A percentile compares a stretch with the other conserved stretches of the same genome.
Evolutionary conservation across 2,797 vertebrate genomes (phyloP).

Genomic region (Spatula clypeata): DNA sequence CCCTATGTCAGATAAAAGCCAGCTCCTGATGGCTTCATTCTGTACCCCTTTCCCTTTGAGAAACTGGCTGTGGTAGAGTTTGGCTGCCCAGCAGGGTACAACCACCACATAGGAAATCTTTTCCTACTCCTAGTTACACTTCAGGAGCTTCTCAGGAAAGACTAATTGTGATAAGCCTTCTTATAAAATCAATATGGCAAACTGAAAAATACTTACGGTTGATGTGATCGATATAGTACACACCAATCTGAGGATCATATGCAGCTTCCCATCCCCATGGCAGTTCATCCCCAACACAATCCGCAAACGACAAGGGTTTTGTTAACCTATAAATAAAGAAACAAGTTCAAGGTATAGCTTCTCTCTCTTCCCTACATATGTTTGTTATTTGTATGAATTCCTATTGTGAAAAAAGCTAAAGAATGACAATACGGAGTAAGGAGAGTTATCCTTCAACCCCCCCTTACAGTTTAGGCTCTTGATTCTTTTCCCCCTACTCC

Average conservation of each 20-base stretch:
- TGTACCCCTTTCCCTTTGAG: no score
- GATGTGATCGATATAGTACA: slow-evolving; percentile 89
- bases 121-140: neutral
- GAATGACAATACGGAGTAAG: neutral
- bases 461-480: neutral
- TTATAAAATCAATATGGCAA: neutral
- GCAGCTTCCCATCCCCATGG: slow-evolving; percentile 89
- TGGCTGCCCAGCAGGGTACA: no score
- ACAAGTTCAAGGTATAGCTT: neutral
- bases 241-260: slow-evolving; percentile 88
- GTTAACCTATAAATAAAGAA: slow-evolving; percentile 83
- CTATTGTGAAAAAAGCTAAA: neutral
- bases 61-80: no score
- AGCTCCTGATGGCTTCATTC: no score
- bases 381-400: neutral
- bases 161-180: neutral
- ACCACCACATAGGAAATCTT: neutral
- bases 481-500: neutral
- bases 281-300: slow-evolving; percentile 89
- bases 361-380: neutral
- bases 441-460: neutral
- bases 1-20: no score
- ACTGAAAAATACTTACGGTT: slow-evolving; percentile 84
- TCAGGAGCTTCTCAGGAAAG: neutral
- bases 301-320: slow-evolving; percentile 89